Evolutionary conservation across 2,113 vertebrate genomes (phyloP).

Genomic region (Brachyistius frenatus): DNA sequence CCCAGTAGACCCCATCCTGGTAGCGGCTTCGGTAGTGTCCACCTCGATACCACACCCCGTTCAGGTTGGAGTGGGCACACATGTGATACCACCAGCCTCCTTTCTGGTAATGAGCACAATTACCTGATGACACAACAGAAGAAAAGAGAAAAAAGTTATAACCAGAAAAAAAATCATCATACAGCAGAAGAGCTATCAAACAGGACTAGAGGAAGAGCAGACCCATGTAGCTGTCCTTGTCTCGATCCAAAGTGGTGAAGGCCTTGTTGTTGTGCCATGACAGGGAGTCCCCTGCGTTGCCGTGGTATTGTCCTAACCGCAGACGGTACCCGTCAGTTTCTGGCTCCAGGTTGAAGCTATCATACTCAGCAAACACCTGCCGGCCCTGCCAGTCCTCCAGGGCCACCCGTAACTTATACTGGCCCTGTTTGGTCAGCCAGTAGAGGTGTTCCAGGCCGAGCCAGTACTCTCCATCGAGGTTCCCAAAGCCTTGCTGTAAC

Average conservation of each 20-base stretch:
- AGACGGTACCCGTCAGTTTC: conserved; percentile 91
- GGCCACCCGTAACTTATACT: conserved; percentile 86
- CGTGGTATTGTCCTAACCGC: conserved; percentile 89
- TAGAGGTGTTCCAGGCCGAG: conserved; percentile 90
- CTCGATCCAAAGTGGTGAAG: conserved; percentile 92
- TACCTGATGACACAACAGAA: conserved; percentile 80
- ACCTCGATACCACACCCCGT: conserved; percentile 91
- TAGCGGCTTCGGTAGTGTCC: conserved; percentile 92
- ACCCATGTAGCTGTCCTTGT: conserved; percentile 91
- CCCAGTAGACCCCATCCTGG: conserved; percentile 94
- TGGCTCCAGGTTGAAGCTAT: conserved; percentile 88
- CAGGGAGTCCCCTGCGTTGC: conserved; percentile 91
- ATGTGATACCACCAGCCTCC: conserved; percentile 96
- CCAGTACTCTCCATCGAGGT: conserved; percentile 92
- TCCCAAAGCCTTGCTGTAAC: conserved; percentile 90
- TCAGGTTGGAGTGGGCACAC: conserved; percentile 94
- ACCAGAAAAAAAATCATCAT: neutral
- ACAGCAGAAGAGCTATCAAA: neutral
- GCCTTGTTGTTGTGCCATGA: conserved; percentile 94
- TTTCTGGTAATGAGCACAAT: conserved; percentile 93
- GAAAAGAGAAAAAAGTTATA: neutral
- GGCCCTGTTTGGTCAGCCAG: conserved; percentile 87
- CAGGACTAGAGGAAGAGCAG: neutral
- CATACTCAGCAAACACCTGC: conserved; percentile 87
- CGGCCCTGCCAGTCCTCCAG: conserved; percentile 93